A percentile compares a stretch with the other conserved stretches of the same genome.
Conservation (phyloP, 2,888 invertebrate species). For the Periphyllus acericola region DNA sequence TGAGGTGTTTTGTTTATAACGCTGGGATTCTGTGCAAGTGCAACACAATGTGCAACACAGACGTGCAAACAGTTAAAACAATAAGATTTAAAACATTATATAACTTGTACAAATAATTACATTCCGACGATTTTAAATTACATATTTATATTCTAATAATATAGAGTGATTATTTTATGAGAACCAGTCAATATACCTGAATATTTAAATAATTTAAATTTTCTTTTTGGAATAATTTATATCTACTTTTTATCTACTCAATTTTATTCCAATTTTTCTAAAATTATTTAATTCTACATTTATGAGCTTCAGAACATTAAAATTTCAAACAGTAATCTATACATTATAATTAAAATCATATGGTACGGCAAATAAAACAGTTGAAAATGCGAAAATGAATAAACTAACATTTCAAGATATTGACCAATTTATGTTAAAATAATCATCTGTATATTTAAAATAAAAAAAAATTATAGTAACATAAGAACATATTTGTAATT, state of each 20-base stretch:
- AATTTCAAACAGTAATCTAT: no score
- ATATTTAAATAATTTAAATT: neutral
- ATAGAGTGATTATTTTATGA: neutral
- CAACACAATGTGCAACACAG: neutral
- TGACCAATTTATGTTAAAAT: slow-evolving; percentile 3
- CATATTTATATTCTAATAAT: neutral
- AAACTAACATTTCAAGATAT: neutral
- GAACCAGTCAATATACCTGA: neutral
- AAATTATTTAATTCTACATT: neutral
- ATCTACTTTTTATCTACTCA: neutral
- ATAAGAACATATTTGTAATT: neutral
- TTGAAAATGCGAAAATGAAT: neutral
- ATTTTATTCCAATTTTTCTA: neutral
- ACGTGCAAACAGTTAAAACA: neutral
- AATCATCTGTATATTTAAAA: neutral
- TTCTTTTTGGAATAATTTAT: neutral
- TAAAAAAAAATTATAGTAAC: slow-evolving; percentile 1
- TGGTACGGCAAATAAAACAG: neutral
- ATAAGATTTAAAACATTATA: neutral
- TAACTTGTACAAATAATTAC: neutral
- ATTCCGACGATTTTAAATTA: slow-evolving; percentile 11
- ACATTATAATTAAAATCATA: neutral
- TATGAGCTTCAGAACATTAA: no score
- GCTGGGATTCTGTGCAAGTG: neutral
- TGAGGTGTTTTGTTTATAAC: neutral